Evolutionary conservation across 1,140 invertebrate genomes (phyloP).

Genomic region (Akabosia matsudoensis): DNA sequence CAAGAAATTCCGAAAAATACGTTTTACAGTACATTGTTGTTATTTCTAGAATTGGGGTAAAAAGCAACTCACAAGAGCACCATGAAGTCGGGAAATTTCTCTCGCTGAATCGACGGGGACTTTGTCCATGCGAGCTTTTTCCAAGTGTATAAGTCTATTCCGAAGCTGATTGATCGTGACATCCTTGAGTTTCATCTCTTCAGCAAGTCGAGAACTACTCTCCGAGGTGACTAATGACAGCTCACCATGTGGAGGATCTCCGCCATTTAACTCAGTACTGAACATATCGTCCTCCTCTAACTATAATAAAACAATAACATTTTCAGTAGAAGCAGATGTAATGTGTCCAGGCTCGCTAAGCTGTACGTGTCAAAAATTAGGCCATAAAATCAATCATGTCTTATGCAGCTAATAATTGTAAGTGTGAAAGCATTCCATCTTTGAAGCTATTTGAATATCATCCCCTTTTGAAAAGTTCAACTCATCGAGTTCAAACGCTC

Average conservation of each 20-base stretch:
- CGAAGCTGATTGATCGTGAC: slow-evolving; percentile 49
- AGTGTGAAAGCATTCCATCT: too few relatives aligned
- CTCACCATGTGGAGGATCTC: slow-evolving; percentile 11
- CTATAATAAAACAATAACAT: neutral
- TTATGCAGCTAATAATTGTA: too few relatives aligned
- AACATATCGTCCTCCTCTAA: slow-evolving; percentile 37
- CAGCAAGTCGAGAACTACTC: slow-evolving; percentile 31
- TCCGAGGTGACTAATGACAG: slow-evolving; percentile 33
- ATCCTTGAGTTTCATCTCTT: slow-evolving; percentile 46
- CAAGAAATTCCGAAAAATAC: too few relatives aligned
- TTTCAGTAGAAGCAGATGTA: too few relatives aligned
- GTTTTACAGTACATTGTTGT: neutral
- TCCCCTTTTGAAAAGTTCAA: too few relatives aligned
- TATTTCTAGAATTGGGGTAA: neutral
- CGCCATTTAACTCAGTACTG: slow-evolving; percentile 32
- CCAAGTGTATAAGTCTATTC: slow-evolving; percentile 47
- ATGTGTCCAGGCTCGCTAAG: too few relatives aligned
- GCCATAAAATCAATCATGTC: too few relatives aligned
- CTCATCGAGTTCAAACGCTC: too few relatives aligned
- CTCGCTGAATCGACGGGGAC: slow-evolving; percentile 49
- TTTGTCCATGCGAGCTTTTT: slow-evolving; percentile 49
- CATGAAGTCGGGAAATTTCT: slow-evolving; percentile 48
- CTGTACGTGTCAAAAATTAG: too few relatives aligned
- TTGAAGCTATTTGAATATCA: too few relatives aligned
- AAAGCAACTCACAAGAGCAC: slow-evolving; percentile 45